Evolutionary conservation across 2,888 invertebrate species (phyloP).

Genomic region (Lysandra bellargus): DNA sequence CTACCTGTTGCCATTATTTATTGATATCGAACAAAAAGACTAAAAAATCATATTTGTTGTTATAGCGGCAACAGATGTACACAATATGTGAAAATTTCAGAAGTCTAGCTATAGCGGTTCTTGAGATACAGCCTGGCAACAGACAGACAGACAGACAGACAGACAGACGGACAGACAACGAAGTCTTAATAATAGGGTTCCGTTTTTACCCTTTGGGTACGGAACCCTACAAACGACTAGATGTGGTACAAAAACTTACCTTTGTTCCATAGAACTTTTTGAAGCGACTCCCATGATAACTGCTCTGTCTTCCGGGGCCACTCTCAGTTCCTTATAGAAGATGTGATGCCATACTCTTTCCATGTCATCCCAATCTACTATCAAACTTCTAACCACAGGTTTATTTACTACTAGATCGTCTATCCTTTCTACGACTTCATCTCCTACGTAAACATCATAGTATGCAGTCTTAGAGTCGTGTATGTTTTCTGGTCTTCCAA

Average conservation of each 20-base stretch:
- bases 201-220: no score
- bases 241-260: conserved; percentile 48
- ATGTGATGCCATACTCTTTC: conserved; percentile 68
- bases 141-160: no score
- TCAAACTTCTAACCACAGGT: conserved; percentile 56
- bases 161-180: no score
- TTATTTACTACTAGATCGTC: conserved; percentile 53
- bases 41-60: no score
- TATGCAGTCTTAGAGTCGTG: conserved; percentile 55
- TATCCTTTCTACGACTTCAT: conserved; percentile 50
- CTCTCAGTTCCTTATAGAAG: conserved; percentile 64
- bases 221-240: no score
- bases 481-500: conserved; percentile 61
- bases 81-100: no score
- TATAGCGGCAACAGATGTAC: no score
- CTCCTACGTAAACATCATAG: conserved; percentile 64
- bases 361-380: conserved; percentile 70
- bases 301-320: conserved; percentile 65
- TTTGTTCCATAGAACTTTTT: conserved; percentile 54
- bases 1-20: no score
- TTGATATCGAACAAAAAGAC: no score
- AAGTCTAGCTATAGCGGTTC: no score
- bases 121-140: no score
- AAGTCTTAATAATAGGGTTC: no score
- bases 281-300: conserved; percentile 55